Percentiles rank a stretch among this genome's conserved stretches.
Conservation (phyloP, 2,113 vertebrate species). For the Erpornis zantholeuca region DNA sequence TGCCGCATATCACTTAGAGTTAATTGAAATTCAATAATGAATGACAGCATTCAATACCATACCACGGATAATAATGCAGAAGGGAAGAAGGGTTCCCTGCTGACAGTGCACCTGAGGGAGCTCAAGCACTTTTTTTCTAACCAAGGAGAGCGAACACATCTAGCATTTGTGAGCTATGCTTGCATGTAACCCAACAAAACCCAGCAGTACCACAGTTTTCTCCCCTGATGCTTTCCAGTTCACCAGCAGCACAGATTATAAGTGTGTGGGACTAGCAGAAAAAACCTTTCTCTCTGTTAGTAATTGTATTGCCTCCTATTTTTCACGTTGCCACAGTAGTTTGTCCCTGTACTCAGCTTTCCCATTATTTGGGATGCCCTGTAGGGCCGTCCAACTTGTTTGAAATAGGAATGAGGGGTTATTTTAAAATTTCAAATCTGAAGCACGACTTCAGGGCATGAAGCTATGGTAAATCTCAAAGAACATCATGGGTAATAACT, state of each 20-base stretch:
- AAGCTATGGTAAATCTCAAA: not conserved
- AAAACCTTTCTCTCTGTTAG: not conserved
- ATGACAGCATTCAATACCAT: not conserved
- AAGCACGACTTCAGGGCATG: not conserved
- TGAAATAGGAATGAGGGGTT: not conserved
- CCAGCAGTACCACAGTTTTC: not conserved
- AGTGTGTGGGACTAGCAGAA: not conserved
- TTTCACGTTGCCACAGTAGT: not conserved
- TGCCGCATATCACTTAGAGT: fast-evolving
- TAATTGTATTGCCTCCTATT: not conserved
- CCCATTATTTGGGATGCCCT: not conserved
- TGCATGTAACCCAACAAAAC: not conserved
- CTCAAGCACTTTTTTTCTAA: not conserved
- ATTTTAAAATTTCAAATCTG: not conserved
- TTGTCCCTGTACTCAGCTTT: not conserved
- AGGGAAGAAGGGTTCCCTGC: not conserved
- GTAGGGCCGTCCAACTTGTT: not conserved
- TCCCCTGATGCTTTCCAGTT: not conserved
- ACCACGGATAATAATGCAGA: not conserved
- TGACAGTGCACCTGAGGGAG: not conserved
- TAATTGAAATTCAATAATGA: not conserved
- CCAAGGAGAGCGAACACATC: not conserved
- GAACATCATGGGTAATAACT: not conserved
- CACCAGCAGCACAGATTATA: not conserved
- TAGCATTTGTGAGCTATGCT: not conserved